Evolutionary conservation across 2,888 invertebrate genomes (phyloP).

Genomic region (Pollenia amentaria): DNA sequence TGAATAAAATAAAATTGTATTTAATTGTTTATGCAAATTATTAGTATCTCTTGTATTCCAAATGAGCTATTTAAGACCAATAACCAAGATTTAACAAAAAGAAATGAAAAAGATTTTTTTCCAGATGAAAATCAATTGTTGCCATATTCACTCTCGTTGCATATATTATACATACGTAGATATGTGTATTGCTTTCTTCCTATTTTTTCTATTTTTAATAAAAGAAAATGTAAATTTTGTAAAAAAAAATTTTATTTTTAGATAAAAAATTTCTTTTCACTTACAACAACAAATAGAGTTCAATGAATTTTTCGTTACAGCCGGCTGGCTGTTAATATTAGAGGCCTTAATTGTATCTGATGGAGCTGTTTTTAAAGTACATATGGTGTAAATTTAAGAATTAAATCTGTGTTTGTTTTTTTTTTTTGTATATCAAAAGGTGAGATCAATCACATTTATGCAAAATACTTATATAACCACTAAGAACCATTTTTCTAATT

Average conservation of each 20-base stretch:
- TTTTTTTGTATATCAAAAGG: slow-evolving; percentile 27
- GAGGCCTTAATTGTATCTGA: slow-evolving; percentile 11
- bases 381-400: slow-evolving; percentile 24
- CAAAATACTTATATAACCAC: slow-evolving; percentile 72
- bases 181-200: not conserved
- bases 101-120: slow-evolving; percentile 9
- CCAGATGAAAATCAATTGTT: slow-evolving; percentile 40
- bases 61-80: slow-evolving; percentile 54
- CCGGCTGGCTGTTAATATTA: slow-evolving; percentile 28
- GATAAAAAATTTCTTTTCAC: slow-evolving; percentile 16
- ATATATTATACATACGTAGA: not conserved
- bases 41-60: slow-evolving; percentile 61
- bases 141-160: slow-evolving; percentile 25
- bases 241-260: slow-evolving; percentile 41
- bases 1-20: slow-evolving; percentile 39
- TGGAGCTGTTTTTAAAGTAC: slow-evolving; percentile 4
- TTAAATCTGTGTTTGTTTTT: not conserved
- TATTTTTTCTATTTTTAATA: slow-evolving; percentile 52
- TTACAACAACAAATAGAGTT: slow-evolving; percentile 44
- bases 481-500: slow-evolving; percentile 46
- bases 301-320: slow-evolving; percentile 35
- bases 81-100: slow-evolving; percentile 10
- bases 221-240: slow-evolving; percentile 56
- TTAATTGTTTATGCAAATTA: slow-evolving; percentile 69
- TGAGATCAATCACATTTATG: slow-evolving; percentile 75